Percentiles rank a stretch among this genome's conserved stretches.
phyloP scores from a whole-genome alignment of 2,797 vertebrate species.

The Chloroceryle inda region DNA sequence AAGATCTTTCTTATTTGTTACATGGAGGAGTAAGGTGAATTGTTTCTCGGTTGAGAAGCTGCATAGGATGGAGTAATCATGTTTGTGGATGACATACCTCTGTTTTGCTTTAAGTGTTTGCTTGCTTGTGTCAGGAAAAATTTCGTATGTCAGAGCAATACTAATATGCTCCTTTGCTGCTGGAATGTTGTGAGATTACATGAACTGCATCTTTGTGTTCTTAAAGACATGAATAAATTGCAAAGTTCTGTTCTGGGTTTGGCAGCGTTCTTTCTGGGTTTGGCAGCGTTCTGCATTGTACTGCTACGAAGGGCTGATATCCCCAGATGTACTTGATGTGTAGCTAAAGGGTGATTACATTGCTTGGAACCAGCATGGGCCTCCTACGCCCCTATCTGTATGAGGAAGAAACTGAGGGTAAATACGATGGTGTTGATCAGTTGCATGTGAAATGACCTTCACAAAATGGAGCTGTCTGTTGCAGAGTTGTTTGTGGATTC shows the following conservation, averaged over 20 bases:
- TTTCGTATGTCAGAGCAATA: background rate
- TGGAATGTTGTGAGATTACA: background rate
- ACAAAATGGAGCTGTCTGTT: background rate
- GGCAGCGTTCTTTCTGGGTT: background rate
- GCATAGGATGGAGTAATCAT: background rate
- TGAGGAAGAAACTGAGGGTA: background rate
- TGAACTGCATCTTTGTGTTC: background rate
- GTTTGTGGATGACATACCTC: background rate
- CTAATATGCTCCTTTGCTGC: background rate
- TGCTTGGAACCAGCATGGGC: background rate
- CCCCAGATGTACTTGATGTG: fast-evolving
- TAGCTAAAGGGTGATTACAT: background rate
- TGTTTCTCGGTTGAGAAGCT: background rate
- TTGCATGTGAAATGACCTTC: background rate
- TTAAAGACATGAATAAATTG: background rate
- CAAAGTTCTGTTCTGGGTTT: background rate
- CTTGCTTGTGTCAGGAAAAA: background rate
- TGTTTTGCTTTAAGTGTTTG: background rate
- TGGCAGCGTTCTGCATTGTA: background rate
- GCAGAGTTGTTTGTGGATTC: background rate
- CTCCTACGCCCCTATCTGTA: background rate
- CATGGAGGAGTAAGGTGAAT: background rate
- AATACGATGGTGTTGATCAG: background rate
- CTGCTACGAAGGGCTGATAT: background rate
- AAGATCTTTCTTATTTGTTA: background rate